phyloP scores from a whole-genome alignment of 2,888 invertebrate genomes.

The Reticulitermes lucifugus region DNA sequence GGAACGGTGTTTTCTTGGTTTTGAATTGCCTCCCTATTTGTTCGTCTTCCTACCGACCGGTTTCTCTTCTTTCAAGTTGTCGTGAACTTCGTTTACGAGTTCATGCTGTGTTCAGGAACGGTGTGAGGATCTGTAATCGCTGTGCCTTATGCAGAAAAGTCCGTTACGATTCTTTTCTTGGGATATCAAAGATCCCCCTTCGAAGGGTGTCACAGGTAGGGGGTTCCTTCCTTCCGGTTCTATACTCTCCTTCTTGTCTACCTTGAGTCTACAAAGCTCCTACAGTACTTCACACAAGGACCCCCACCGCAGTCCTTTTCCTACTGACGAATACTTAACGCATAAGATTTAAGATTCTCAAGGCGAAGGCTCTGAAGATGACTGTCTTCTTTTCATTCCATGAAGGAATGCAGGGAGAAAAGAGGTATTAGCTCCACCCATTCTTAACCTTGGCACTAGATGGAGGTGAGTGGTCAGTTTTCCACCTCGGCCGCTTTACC shows the following conservation, averaged over 20 bases:
- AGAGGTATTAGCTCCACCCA: too few species aligned
- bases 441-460: too few species aligned
- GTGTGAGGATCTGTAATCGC: neutral
- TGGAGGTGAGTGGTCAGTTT: too few species aligned
- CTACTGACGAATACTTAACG: constrained; percentile 13
- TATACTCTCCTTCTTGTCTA: constrained; percentile 20
- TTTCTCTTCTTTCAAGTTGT: neutral
- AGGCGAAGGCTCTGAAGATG: too few species aligned
- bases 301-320: neutral
- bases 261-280: constrained; percentile 2
- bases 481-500: too few species aligned
- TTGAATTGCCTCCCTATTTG: neutral
- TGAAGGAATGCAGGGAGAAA: too few species aligned
- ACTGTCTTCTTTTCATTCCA: too few species aligned
- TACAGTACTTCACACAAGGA: constrained; percentile 16
- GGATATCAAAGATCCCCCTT: constrained; percentile 3
- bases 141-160: constrained; percentile 24
- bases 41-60: neutral
- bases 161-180: constrained; percentile 35
- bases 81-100: neutral
- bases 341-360: neutral
- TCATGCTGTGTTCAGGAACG: neutral
- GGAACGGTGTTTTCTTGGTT: neutral
- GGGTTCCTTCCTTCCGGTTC: constrained; percentile 38
- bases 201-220: constrained; percentile 22